Percentiles rank a stretch among this genome's conserved stretches.
phyloP scores from a whole-genome alignment of 2,113 vertebrate genomes.

The Hyla sarda region DNA sequence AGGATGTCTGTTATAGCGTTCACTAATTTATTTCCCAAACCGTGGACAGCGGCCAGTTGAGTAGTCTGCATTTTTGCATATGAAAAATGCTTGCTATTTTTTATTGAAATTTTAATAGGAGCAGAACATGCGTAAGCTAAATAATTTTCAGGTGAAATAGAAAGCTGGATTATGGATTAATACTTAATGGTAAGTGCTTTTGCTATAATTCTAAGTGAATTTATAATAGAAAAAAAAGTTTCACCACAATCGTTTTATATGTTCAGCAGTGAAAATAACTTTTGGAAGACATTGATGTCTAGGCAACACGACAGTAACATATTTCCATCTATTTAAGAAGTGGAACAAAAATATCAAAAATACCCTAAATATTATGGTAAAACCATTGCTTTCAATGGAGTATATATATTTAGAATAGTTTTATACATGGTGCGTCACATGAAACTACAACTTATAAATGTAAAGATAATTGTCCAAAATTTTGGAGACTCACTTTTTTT shows the following conservation, averaged over 20 bases:
- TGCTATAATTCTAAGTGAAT: slow-evolving; percentile 44
- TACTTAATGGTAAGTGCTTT: slow-evolving; percentile 50
- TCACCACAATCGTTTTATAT: slow-evolving; percentile 23
- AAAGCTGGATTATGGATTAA: slow-evolving; percentile 46
- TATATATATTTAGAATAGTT: not conserved
- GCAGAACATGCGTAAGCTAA: slow-evolving; percentile 58
- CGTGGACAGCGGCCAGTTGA: slow-evolving; percentile 45
- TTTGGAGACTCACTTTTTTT: not conserved
- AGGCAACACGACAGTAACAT: not conserved
- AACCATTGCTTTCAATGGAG: not conserved
- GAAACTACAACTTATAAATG: not conserved
- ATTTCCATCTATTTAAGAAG: not conserved
- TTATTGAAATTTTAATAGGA: slow-evolving; percentile 60
- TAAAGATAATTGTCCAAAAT: not conserved
- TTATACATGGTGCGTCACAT: not conserved
- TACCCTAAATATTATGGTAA: not conserved
- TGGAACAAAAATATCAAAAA: slow-evolving; percentile 13
- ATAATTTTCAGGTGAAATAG: slow-evolving; percentile 53
- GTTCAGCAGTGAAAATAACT: slow-evolving; percentile 27
- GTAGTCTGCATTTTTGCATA: slow-evolving; percentile 57
- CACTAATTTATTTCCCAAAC: slow-evolving; percentile 57
- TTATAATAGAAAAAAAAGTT: slow-evolving; percentile 16
- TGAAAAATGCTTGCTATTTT: slow-evolving; percentile 59
- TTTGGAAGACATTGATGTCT: slow-evolving; percentile 3
- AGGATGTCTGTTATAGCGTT: slow-evolving; percentile 57